Conservation (phyloP, 53 echinoderm and acorn worm genomes). For the Apostichopus leukothele region DNA sequence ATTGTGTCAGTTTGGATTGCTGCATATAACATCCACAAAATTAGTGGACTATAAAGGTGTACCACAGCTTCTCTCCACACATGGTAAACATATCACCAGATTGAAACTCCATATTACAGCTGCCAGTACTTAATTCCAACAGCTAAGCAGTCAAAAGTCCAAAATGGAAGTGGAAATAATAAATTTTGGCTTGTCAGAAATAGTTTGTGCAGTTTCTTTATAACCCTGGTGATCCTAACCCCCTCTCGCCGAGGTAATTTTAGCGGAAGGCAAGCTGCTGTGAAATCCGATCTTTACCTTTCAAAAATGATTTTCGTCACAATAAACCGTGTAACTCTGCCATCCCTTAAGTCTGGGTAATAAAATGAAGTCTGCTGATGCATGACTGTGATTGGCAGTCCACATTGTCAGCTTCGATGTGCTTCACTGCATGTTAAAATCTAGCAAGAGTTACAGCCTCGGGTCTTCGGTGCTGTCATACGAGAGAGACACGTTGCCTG, state of each 20-base stretch:
- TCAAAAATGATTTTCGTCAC: neutral
- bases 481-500: neutral
- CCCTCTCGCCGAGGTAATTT: neutral
- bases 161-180: too few species aligned
- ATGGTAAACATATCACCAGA: too few species aligned
- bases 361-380: neutral
- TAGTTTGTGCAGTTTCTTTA: too few species aligned
- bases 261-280: neutral
- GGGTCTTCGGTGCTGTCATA: too few species aligned
- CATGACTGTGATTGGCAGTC: slow-evolving; percentile 1
- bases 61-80: too few species aligned
- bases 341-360: neutral
- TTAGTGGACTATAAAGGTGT: too few species aligned
- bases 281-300: neutral
- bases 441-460: neutral
- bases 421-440: neutral
- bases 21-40: too few species aligned
- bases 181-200: too few species aligned
- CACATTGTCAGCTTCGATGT: neutral
- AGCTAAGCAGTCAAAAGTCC: too few species aligned
- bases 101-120: too few species aligned
- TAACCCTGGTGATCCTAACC: neutral
- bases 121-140: too few species aligned
- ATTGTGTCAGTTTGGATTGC: too few species aligned
- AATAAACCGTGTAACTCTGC: neutral